Base-by-base conservation (phyloP, 1,140 invertebrate genomes). In the Riptortus pedestris region DNA sequence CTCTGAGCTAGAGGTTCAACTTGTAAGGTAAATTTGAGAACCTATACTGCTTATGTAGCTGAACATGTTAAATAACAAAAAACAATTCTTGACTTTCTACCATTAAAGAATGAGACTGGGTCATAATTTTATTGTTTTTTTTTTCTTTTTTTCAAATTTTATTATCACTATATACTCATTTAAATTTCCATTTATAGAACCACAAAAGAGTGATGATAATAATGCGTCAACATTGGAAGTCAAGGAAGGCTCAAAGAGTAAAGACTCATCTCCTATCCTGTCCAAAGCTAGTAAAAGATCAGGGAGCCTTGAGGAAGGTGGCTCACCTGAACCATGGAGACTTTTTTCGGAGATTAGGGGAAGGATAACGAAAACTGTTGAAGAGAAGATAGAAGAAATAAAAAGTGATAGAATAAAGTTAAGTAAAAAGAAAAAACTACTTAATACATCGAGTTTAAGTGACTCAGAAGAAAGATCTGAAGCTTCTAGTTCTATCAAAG, bases 281-380 rank as follows among this genome's bases (percentile, higher is more conserved):
- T 67, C 28, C 1, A 66, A 66, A 60, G 26, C 51, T 12, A 31
- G 28, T n/a, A 65, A 62, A 24, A 59, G 59, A 22, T 52, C 60
- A n/a, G 64, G 60, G 29, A 67, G 62, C 28, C 58, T 68, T 5
- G 67, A 68, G 28, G 64, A 65, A 2, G 31, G 47, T 43, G 24
- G 18, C 1, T 33, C 51, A 9, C 18, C 59, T 14, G 57, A 62
- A 20, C 29, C 65, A 20, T 68, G 68, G 64, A 24, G 67, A 47
- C 18, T 67, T 29, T 63, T 68, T 31, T 60, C 51, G 48, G 70
- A 70, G 43, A 64, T 74, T n/a, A 65, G 73, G 72, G 76, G 80
- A 9, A 81, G 82, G 71, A 80, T 83, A 57, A 81, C 80, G n/a
- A 82, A 82, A 69, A 83, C 79, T n/a, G 81, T 83, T 20, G 81